Base-by-base conservation (phyloP, 2,888 invertebrate species). In the Syritta pipiens region DNA sequence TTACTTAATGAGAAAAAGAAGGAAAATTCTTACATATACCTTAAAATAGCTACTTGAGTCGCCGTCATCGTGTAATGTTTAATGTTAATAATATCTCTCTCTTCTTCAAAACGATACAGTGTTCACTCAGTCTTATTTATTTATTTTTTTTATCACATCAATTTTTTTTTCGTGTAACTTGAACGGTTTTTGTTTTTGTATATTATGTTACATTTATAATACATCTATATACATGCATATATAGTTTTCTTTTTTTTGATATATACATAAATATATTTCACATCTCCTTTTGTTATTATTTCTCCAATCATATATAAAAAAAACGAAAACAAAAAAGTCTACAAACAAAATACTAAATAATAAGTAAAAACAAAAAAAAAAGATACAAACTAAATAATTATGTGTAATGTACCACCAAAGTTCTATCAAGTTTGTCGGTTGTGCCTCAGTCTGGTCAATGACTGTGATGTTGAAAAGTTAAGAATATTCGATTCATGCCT, bases 351-450 rank as follows among this genome's bases (percentile, higher is more conserved):
- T 40, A 30, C 40, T 59, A 19, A 53, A 46, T 49, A 32, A 28
- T 46, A 20, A 51, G 37, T 46, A 17, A 30, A 49, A 59, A 37
- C 30, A 37, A 51, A 30, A 30, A 44, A 44, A 32, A 9, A 77
- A 77, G 65, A 71, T 77, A 79, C 46, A 77, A 72, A 77, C 65
- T 71, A 71, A 79, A 59, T 79, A 93, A 94, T 93, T 93, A 95
- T 95, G 95, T 94, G 94, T 93, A 93, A 93, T 92, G 94, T 95
- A 93, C 95, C 95, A 93, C 93, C 93, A 92, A 95, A 95, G 93
- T 95, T 95, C 92, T 94, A 94, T 92, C 94, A 94, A 93, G 93
- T 96, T 92, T 95, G 95, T 94, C 95, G 95, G 91, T 94, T 96
- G 93, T 96, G 95, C 93, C 94, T 96, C 93, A 94, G 95, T 91